Base-by-base conservation (phyloP, 2,113 vertebrate species). In the Pionites leucogaster region DNA sequence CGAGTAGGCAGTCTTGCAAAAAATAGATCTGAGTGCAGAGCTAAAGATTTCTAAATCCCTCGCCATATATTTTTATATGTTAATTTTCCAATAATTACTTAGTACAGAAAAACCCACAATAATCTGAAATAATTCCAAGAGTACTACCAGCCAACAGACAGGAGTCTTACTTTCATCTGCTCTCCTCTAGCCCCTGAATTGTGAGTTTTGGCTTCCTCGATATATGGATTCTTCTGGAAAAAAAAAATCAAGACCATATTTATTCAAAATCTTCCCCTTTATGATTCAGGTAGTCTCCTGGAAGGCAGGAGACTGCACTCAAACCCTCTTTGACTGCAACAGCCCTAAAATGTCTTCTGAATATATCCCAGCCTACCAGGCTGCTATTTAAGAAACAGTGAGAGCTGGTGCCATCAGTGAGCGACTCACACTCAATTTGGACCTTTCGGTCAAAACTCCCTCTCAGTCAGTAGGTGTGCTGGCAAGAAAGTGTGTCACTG, bases 31-130 rank as follows among this genome's bases (percentile, higher is more conserved):
- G 39, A 72, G 22, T 25, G 23, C 28, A 35, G 19, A 86, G 23
- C 7, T 68, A 15, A 13, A 28, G 27, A 67, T 65, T 79, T 59
- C 60, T 63, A 49, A 79, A 41, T 22, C 5, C 4, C 2, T 44
- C 11, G 71, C 42, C 18, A n/a, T 11, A 39, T 4, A 9, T 2
- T 31, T 28, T 49, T 29, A 47, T 16, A 33, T 39, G 62, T 37
- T 62, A 31, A 44, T 79, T 71, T 92, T 92, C n/a, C 52, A 8
- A 76, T 71, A 86, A 5, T 53, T 8, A 11, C 7, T 55, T 65
- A 46, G 7, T 28, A 31, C 7, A 67, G 18, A 20, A 68, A 55
- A 70, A 2, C 0, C 0, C 13, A 41, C 29, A 4, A 71, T 42
- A 62, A 53, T 37, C 16, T 55, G 27, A 87, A 37, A 82, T 35